These are phyloP conservation scores for Oreochromis tanganicae DNA, from an alignment of 2,113 vertebrate species.

Conservation along the genomic window DNA sequence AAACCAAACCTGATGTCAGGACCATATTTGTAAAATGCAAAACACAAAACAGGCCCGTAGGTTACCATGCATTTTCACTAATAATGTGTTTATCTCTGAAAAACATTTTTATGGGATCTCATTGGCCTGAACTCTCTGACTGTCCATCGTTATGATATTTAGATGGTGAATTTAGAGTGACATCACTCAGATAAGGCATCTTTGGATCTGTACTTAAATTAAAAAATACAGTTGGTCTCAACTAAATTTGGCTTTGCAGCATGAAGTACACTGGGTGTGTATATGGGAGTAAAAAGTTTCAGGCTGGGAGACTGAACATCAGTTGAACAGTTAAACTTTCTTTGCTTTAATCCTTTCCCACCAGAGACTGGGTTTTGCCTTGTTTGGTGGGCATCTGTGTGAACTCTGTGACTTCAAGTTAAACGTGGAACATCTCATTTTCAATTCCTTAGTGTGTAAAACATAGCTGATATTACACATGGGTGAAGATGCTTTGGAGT, in stretches of 20 bases:
- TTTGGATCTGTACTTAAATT: neutral
- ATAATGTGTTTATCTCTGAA: neutral
- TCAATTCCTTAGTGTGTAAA: neutral
- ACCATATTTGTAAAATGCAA: neutral
- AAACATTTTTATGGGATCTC: neutral
- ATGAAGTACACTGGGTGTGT: accelerated
- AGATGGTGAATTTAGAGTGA: neutral
- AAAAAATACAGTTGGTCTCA: neutral
- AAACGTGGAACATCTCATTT: neutral
- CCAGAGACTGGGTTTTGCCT: neutral
- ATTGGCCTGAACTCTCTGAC: neutral
- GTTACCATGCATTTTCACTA: neutral
- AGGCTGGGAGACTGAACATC: neutral
- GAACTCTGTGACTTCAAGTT: neutral
- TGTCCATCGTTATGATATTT: neutral
- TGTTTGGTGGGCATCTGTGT: neutral
- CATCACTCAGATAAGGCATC: neutral
- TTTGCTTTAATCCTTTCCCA: neutral
- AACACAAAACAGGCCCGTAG: neutral
- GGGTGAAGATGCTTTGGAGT: neutral
- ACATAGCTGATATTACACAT: neutral
- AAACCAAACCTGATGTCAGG: neutral
- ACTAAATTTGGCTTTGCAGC: neutral
- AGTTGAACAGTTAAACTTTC: no score
- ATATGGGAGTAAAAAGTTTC: accelerated